Conservation (phyloP, 2,113 vertebrate species). For the Tringa solitaria region DNA sequence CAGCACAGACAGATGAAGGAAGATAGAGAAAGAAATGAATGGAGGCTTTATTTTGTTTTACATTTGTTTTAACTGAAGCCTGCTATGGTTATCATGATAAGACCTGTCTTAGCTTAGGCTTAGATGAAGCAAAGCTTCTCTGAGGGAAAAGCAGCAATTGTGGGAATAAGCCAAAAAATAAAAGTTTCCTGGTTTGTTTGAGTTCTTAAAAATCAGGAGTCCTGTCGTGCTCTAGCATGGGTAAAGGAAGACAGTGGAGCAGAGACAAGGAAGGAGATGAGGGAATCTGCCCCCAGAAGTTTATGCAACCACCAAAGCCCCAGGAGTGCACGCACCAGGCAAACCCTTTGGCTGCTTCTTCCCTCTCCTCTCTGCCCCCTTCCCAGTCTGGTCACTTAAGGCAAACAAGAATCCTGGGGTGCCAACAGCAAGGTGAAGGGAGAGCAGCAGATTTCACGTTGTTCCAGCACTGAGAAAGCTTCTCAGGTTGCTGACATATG, state of each 20-base stretch:
- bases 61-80: background rate
- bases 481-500: conserved; percentile 66
- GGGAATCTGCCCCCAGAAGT: background rate
- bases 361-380: accelerated
- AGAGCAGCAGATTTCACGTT: background rate
- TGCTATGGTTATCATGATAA: background rate
- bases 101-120: background rate
- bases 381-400: background rate
- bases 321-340: background rate
- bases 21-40: background rate
- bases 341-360: background rate
- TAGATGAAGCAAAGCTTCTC: background rate
- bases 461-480: background rate
- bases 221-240: background rate
- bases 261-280: background rate
- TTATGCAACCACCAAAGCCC: background rate
- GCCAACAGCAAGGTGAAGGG: background rate
- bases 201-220: background rate
- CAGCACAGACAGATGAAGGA: background rate
- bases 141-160: background rate
- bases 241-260: background rate
- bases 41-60: background rate
- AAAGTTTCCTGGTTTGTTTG: background rate
- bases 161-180: background rate
- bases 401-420: background rate